Evolutionary conservation across 2,113 vertebrate species (phyloP).

Genomic region (Galeopterus variegatus): DNA sequence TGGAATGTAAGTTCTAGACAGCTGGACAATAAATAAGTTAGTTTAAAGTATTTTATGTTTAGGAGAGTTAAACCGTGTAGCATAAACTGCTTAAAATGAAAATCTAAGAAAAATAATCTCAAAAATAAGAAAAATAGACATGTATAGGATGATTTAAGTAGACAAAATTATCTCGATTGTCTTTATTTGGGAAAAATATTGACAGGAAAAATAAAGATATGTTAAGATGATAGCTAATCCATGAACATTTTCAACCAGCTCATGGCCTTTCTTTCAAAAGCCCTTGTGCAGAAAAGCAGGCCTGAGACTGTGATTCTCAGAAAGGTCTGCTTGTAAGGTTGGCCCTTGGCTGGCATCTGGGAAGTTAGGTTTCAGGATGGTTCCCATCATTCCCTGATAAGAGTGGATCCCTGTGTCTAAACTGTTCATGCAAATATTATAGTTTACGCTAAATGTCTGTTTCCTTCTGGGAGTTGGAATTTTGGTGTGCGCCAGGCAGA

Average conservation of each 20-base stretch:
- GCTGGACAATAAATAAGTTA: neutral
- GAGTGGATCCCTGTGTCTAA: neutral
- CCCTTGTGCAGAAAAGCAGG: neutral
- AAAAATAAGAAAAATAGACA: slow-evolving; percentile 3
- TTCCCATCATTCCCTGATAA: neutral
- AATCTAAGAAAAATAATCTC: slow-evolving; percentile 26
- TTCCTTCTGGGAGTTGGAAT: neutral
- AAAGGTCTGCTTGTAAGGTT: neutral
- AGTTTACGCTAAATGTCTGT: neutral
- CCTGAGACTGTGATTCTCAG: neutral
- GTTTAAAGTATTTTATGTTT: slow-evolving; percentile 39
- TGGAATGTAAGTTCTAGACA: neutral
- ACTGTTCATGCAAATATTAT: neutral
- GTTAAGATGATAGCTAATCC: neutral
- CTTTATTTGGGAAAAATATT: neutral
- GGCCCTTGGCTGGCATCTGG: neutral
- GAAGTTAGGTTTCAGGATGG: neutral
- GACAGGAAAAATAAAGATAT: neutral
- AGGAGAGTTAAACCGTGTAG: neutral
- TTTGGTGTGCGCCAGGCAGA: neutral
- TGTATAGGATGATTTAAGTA: neutral
- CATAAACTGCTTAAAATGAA: slow-evolving; percentile 57
- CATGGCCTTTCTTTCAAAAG: neutral
- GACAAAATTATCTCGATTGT: neutral
- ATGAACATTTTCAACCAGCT: neutral